Evolutionary conservation across 2,888 invertebrate species (phyloP).

Genomic region (Polymixis flavicincta): DNA sequence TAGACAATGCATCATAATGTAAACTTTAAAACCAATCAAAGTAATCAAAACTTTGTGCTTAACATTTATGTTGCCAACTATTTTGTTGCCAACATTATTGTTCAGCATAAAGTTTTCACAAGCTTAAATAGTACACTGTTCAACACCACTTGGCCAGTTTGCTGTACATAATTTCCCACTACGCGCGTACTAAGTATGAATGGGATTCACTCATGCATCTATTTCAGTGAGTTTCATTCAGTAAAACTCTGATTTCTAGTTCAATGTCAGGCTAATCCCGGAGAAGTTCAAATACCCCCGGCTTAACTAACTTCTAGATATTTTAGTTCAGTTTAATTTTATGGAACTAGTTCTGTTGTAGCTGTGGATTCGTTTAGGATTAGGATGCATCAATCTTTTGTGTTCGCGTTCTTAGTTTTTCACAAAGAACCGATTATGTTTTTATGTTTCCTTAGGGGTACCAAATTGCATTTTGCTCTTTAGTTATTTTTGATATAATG

Average conservation of each 20-base stretch:
- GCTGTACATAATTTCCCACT: background rate
- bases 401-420: background rate
- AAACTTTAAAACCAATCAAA: background rate
- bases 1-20: background rate
- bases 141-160: conserved; percentile 8
- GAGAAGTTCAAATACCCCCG: conserved; percentile 20
- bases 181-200: conserved; percentile 27
- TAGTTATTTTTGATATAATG: background rate
- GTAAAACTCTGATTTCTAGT: conserved; percentile 26
- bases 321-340: background rate
- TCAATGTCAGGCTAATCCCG: conserved; percentile 30
- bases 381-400: background rate
- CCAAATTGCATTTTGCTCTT: background rate
- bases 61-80: too few relatives aligned
- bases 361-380: too few relatives aligned
- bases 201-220: conserved; percentile 40
- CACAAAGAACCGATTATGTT: background rate
- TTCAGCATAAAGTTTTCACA: background rate
- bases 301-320: background rate
- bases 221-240: conserved; percentile 40
- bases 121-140: background rate
- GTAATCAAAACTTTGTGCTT: too few relatives aligned
- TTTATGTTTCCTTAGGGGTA: background rate
- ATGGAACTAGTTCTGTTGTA: background rate
- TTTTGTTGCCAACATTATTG: background rate